Conservation (phyloP, 2,113 vertebrate species). For the Lathamus discolor region DNA sequence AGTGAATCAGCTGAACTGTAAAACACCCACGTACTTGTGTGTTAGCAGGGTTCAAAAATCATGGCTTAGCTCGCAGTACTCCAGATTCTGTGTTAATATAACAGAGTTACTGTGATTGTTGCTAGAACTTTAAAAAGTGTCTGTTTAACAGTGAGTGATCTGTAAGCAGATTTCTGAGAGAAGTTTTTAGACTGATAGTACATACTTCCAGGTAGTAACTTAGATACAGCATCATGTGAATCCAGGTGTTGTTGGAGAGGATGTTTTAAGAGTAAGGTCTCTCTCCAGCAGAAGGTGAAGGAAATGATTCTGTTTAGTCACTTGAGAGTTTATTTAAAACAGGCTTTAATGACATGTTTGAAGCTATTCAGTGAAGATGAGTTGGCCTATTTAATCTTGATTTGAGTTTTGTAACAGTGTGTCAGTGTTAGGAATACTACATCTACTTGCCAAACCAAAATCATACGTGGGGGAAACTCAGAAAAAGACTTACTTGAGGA, state of each 20-base stretch:
- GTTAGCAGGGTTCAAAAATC: background rate
- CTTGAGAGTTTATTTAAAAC: slow-evolving; percentile 15
- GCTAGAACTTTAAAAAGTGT: background rate
- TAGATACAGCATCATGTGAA: fast-evolving
- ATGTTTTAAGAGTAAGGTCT: background rate
- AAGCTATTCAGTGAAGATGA: slow-evolving; percentile 23
- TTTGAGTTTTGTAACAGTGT: slow-evolving; percentile 15
- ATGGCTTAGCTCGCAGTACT: background rate
- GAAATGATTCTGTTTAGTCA: background rate
- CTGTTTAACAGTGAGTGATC: too few species aligned
- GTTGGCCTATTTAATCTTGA: slow-evolving; percentile 24
- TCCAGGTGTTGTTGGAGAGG: background rate
- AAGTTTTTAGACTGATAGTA: background rate
- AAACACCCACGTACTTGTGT: background rate
- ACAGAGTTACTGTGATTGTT: background rate
- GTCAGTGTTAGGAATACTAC: background rate
- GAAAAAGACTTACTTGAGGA: background rate
- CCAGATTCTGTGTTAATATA: background rate
- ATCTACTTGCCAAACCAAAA: fast-evolving
- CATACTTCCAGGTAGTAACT: background rate
- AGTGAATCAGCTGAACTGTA: background rate
- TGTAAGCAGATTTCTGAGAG: background rate
- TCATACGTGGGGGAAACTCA: background rate
- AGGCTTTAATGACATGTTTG: background rate
- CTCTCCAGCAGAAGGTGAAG: background rate